Percentiles rank a stretch among this genome's conserved stretches.
These are phyloP conservation scores for Biston betularia DNA, from an alignment of 2,888 invertebrate genomes.

Conservation along the genomic window DNA sequence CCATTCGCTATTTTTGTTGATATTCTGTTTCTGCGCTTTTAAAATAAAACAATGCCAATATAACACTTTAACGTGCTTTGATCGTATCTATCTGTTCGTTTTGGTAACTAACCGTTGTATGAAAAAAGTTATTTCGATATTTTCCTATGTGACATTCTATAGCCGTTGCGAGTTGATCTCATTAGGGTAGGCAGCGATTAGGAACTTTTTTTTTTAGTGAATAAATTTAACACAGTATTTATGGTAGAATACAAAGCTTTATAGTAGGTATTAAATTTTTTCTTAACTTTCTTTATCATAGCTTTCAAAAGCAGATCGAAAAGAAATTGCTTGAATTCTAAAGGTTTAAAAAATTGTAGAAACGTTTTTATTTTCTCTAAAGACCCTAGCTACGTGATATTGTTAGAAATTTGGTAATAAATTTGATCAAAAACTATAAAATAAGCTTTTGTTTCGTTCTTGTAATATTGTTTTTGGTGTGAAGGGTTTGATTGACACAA, in stretches of 20 bases:
- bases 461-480: conserved; percentile 28
- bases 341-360: conserved; percentile 26
- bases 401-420: conserved; percentile 19
- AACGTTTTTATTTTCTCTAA: conserved; percentile 31
- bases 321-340: conserved; percentile 38
- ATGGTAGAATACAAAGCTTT: background rate
- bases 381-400: conserved; percentile 36
- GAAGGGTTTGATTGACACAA: conserved; percentile 37
- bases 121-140: background rate
- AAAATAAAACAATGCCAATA: background rate
- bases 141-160: background rate
- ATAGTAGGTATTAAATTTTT: conserved; percentile 27
- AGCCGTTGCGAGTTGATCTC: background rate
- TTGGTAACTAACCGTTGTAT: background rate
- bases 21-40: background rate
- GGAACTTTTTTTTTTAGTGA: background rate
- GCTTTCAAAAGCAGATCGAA: conserved; percentile 41
- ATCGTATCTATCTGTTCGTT: background rate
- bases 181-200: background rate
- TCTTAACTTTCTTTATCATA: conserved; percentile 34
- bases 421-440: conserved; percentile 16
- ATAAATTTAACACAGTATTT: background rate
- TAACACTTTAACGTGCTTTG: background rate
- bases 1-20: background rate
- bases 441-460: conserved; percentile 23